Base-by-base conservation (phyloP, 1,140 invertebrate species). In the Drosophila navojoa region DNA sequence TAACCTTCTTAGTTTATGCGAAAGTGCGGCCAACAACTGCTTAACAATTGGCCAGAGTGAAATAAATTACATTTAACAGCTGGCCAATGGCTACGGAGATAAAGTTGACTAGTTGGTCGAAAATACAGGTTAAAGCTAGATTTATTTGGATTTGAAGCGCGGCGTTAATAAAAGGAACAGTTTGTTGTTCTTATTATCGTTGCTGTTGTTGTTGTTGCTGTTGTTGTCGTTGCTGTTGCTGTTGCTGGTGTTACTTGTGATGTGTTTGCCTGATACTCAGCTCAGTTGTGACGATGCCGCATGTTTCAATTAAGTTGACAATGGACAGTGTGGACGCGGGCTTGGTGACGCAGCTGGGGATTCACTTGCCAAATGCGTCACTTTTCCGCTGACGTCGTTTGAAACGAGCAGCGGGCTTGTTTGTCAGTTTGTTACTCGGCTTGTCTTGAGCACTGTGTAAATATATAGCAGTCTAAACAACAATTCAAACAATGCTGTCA, bases 351-450 rank as follows among this genome's bases (percentile, higher is more conserved):
- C 77, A 13, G 67, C 35, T 54, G 54, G 74, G 67, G 55, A 71
- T 81, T 81, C 75, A 69, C 82, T 75, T 77, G 68, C 53, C 78
- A 85, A 64, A 66, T 81, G 81, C 81, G 81, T 85, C 81, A 85
- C 54, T 35, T 42, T 42, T 32, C n/a, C 44, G 64, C 25, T 61
- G 70, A 59, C 63, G 70, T 68, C 40, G 63, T 54, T 42, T 47
- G 16, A 35, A 38, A 15, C 40, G 29, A 19, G 59, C 22, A 29
- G n/a, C 50, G 32, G 11, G 45, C 42, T 19, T 49, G 44, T 29
- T 42, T 25, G 25, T 52, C 40, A 52, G 57, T 69, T 35, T 42
- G 53, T 70, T 55, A 35, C 11, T 15, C 40, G 19, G 38, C 55
- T 69, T 64, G 35, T 52, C 61, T 58, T 59, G 49, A 79, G 58